Conservation (phyloP, 1,140 invertebrate species). For the Cotesia vestalis region DNA sequence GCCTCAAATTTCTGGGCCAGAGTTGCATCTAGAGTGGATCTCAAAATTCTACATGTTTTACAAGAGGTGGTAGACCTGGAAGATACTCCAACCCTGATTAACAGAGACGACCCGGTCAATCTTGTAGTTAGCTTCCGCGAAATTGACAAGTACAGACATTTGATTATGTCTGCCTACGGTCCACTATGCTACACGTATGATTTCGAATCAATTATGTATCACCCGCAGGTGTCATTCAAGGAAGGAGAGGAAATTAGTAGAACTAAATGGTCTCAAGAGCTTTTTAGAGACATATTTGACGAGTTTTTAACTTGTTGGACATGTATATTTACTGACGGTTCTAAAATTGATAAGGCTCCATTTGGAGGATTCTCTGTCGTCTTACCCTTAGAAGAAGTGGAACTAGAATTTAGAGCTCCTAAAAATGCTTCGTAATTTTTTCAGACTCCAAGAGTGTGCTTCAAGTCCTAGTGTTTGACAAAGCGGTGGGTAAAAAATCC, state of each 20-base stretch:
- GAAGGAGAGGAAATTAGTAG: constrained; percentile 2
- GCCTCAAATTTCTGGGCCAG: not conserved
- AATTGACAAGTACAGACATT: not conserved
- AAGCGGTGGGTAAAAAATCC: not conserved
- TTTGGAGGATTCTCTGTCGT: too few relatives aligned
- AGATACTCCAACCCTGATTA: constrained; percentile 2
- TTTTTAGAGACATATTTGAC: not conserved
- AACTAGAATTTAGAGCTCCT: too few relatives aligned
- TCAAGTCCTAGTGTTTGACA: not conserved
- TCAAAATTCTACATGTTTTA: not conserved
- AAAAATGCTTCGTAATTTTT: too few relatives aligned
- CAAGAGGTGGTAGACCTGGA: not conserved
- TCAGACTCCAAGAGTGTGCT: constrained; percentile 27
- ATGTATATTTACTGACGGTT: too few relatives aligned
- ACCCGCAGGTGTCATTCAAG: not conserved
- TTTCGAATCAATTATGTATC: too few relatives aligned
- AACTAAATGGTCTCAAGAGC: not conserved
- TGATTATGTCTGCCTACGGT: not conserved
- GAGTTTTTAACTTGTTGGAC: too few relatives aligned
- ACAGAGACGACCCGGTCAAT: not conserved
- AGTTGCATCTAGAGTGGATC: not conserved
- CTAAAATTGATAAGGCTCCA: too few relatives aligned
- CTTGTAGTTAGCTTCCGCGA: constrained; percentile 1
- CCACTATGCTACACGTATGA: not conserved
- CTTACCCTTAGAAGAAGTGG: too few relatives aligned